These are phyloP conservation scores for Menidia menidia DNA, from an alignment of 2,797 vertebrate genomes.

Conservation along the genomic window DNA sequence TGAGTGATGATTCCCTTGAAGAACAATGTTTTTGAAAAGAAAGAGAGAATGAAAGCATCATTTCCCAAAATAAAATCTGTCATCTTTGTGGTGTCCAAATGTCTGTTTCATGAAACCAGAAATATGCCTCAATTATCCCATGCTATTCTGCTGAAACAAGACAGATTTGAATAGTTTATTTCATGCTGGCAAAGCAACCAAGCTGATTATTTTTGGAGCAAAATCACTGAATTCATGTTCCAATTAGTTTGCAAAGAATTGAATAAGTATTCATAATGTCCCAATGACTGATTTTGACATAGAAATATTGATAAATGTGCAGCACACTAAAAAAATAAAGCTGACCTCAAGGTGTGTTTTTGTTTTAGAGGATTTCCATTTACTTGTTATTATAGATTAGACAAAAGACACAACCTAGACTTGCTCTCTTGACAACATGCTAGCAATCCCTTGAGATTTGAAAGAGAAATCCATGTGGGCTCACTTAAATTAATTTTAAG, in stretches of 20 bases:
- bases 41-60: constrained; percentile 13
- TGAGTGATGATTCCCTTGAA: constrained; percentile 51
- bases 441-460: constrained; percentile 38
- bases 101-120: constrained; percentile 54
- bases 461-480: constrained; percentile 38
- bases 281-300: constrained; percentile 35
- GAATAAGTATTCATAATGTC: constrained; percentile 37
- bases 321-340: constrained; percentile 33
- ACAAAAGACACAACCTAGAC: constrained; percentile 21
- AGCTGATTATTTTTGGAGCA: constrained; percentile 60
- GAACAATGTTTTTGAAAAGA: constrained; percentile 18
- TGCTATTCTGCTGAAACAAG: constrained; percentile 68
- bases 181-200: constrained; percentile 57
- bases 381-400: neutral
- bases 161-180: constrained; percentile 37
- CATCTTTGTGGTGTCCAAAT: constrained; percentile 76
- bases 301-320: constrained; percentile 52
- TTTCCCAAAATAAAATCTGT: constrained; percentile 46
- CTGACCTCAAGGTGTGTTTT: constrained; percentile 36
- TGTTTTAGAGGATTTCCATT: constrained; percentile 23
- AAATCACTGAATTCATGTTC: constrained; percentile 62
- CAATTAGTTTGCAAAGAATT: constrained; percentile 47
- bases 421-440: constrained; percentile 41
- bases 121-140: constrained; percentile 61
- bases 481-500: neutral